Evolutionary conservation across 2,797 vertebrate genomes (phyloP).

Genomic region (Sebastes cheni): DNA sequence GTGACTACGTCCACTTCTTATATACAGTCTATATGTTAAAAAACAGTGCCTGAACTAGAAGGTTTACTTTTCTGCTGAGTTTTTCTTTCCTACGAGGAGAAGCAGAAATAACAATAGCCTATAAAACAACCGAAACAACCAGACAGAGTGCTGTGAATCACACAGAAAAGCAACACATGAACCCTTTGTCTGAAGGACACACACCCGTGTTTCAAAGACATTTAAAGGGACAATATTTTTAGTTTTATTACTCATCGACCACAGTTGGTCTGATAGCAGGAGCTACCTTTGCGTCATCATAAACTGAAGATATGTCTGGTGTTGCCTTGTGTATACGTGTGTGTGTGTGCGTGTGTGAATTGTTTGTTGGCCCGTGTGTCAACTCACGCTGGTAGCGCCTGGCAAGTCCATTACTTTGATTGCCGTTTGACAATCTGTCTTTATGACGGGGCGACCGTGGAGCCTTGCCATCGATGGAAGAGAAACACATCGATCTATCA

Average conservation of each 20-base stretch:
- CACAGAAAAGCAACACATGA: slow-evolving; percentile 6
- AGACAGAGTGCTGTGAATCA: background rate
- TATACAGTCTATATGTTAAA: background rate
- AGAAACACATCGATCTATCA: slow-evolving; percentile 84
- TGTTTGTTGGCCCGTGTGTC: slow-evolving; percentile 65
- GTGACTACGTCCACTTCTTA: no score
- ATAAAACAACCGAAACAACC: background rate
- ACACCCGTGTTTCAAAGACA: slow-evolving; percentile 7
- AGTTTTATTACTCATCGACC: slow-evolving; percentile 60
- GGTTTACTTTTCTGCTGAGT: background rate
- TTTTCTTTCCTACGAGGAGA: background rate
- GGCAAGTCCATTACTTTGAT: slow-evolving; percentile 82
- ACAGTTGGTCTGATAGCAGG: slow-evolving; percentile 28
- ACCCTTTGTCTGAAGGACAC: slow-evolving; percentile 41
- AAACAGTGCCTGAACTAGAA: background rate
- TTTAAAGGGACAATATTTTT: slow-evolving; percentile 43
- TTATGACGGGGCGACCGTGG: slow-evolving; percentile 79
- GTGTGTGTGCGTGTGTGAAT: slow-evolving; percentile 2
- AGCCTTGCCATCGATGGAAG: slow-evolving; percentile 74
- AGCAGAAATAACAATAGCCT: slow-evolving; percentile 4
- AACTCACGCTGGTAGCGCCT: slow-evolving; percentile 53
- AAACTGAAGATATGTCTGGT: slow-evolving; percentile 61
- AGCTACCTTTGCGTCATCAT: slow-evolving; percentile 47
- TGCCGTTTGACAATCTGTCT: slow-evolving; percentile 83
- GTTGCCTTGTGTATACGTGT: slow-evolving; percentile 4